phyloP scores from a whole-genome alignment of 1,140 invertebrate species.

The Scaptodrosophila lebanonensis region DNA sequence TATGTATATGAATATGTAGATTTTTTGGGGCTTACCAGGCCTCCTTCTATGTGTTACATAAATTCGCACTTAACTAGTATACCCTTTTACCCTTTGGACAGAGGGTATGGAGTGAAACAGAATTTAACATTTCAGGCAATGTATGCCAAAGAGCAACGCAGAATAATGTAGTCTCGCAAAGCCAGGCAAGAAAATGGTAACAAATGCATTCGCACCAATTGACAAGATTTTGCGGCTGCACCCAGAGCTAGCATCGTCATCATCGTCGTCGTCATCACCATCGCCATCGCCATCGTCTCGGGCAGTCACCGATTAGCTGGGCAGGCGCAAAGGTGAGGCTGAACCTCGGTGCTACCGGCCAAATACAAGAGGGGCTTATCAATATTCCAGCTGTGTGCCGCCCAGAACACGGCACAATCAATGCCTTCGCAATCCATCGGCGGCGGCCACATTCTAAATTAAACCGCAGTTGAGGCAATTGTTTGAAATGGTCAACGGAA shows the following conservation, averaged over 20 bases:
- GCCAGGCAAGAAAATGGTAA: conserved; percentile 52
- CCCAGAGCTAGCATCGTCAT: not conserved
- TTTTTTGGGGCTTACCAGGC: too few relatives aligned
- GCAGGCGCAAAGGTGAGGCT: conserved; percentile 20
- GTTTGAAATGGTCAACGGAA: conserved; percentile 76
- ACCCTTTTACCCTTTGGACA: too few relatives aligned
- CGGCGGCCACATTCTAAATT: conserved; percentile 58
- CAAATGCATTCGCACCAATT: conserved; percentile 67
- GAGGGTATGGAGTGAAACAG: too few relatives aligned
- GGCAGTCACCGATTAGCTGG: conserved; percentile 27
- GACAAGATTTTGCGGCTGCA: conserved; percentile 33
- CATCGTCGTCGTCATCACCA: not conserved
- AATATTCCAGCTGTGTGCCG: conserved; percentile 67
- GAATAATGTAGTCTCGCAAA: too few relatives aligned
- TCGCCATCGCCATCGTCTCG: conserved; percentile 3
- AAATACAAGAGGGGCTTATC: conserved; percentile 57
- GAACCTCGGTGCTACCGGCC: conserved; percentile 8
- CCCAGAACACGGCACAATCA: conserved; percentile 40
- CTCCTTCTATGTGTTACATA: too few relatives aligned
- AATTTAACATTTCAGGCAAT: too few relatives aligned
- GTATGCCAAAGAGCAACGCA: too few relatives aligned
- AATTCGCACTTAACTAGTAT: too few relatives aligned
- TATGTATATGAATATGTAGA: too few relatives aligned
- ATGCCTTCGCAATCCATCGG: conserved; percentile 21
- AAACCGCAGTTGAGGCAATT: conserved; percentile 62